These are phyloP conservation scores for Drosophila lacicola DNA, from an alignment of 2,888 invertebrate genomes.

Conservation along the genomic window DNA sequence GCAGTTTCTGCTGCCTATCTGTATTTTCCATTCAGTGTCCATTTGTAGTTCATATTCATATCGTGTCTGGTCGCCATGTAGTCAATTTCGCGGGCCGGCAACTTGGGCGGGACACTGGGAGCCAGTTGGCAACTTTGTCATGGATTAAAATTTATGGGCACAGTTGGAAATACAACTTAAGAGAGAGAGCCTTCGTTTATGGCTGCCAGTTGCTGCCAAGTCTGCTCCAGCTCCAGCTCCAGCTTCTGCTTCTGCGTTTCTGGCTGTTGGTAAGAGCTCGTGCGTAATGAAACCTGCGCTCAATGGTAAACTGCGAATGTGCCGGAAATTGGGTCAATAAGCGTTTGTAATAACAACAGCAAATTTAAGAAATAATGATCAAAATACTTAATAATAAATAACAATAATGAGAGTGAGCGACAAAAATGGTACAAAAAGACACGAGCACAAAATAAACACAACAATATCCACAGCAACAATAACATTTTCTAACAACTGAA, in stretches of 20 bases:
- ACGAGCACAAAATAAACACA: slow-evolving; percentile 29
- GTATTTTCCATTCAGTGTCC: slow-evolving; percentile 44
- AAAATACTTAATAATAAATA: slow-evolving; percentile 60
- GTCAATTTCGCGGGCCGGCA: slow-evolving; percentile 61
- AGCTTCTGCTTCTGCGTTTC: background rate
- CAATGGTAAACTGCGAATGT: slow-evolving; percentile 50
- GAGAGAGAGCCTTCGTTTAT: slow-evolving; percentile 38
- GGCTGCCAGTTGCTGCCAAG: slow-evolving; percentile 17
- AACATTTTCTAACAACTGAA: slow-evolving; percentile 56
- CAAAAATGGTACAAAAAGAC: slow-evolving; percentile 56
- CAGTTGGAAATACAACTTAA: slow-evolving; percentile 38
- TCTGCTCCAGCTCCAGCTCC: background rate
- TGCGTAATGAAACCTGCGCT: slow-evolving; percentile 33
- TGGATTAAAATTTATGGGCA: slow-evolving; percentile 67
- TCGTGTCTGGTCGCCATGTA: slow-evolving; percentile 37
- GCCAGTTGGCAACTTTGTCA: slow-evolving; percentile 72
- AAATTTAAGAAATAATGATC: slow-evolving; percentile 58
- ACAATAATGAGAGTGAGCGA: slow-evolving; percentile 72
- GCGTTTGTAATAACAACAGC: slow-evolving; percentile 63
- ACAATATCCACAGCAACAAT: slow-evolving; percentile 26
- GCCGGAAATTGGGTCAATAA: slow-evolving; percentile 70
- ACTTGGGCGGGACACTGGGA: slow-evolving; percentile 57
- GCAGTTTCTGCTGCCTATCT: slow-evolving; percentile 3
- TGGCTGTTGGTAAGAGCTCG: slow-evolving; percentile 8
- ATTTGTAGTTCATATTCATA: slow-evolving; percentile 70